Conservation (phyloP, 2,888 invertebrate genomes). For the Ferdinandea cuprea region DNA sequence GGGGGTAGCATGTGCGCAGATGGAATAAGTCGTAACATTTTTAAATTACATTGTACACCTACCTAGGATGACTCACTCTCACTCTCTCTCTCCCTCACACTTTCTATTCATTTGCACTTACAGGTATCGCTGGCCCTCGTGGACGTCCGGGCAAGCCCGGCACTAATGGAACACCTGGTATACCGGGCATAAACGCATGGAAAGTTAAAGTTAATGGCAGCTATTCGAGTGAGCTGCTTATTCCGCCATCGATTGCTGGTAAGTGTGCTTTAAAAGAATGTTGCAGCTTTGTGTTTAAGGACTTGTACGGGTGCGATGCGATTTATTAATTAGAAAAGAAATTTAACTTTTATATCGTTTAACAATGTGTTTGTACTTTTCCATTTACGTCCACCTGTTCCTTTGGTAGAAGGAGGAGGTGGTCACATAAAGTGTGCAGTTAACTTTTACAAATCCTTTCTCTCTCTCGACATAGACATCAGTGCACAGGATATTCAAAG, state of each 20-base stretch:
- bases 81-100: too few relatives aligned
- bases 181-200: slow-evolving; percentile 92
- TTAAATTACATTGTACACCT: slow-evolving; percentile 16
- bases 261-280: slow-evolving; percentile 68
- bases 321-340: slow-evolving; percentile 72
- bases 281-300: slow-evolving; percentile 39
- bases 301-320: slow-evolving; percentile 24
- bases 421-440: slow-evolving; percentile 38
- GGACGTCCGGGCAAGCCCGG: slow-evolving; percentile 90
- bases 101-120: slow-evolving; percentile 24
- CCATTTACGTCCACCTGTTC: neutral
- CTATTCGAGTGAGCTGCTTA: slow-evolving; percentile 86
- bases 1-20: slow-evolving; percentile 14
- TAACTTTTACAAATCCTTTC: slow-evolving; percentile 53
- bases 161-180: slow-evolving; percentile 89
- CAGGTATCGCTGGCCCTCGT: slow-evolving; percentile 85
- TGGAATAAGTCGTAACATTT: slow-evolving; percentile 18
- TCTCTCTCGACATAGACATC: slow-evolving; percentile 76
- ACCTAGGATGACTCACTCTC: neutral
- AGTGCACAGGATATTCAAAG: slow-evolving; percentile 81
- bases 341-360: slow-evolving; percentile 59
- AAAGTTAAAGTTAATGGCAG: slow-evolving; percentile 86
- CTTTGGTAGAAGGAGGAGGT: slow-evolving; percentile 25
- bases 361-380: slow-evolving; percentile 36
- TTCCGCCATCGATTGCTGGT: slow-evolving; percentile 94